Base-by-base conservation (phyloP, 1,140 invertebrate genomes). In the Helicoverpa zea region DNA sequence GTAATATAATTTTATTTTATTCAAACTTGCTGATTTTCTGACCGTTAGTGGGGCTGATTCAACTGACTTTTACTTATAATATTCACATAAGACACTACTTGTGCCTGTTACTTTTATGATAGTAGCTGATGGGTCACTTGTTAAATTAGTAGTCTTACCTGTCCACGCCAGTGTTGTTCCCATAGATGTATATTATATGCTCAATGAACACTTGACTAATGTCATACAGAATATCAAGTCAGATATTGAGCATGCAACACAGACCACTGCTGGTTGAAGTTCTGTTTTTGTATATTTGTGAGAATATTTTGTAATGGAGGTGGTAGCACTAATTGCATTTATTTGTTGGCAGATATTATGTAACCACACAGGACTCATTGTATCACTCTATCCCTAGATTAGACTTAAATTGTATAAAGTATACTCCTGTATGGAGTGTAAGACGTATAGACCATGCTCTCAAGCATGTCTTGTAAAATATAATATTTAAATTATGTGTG, bases 1-100 rank as follows among this genome's bases (percentile, higher is more conserved):
- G 76, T 79, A 79, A 70, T 79, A 79, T 79, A 70, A 79, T 49
- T 68, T 70, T 70, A 79, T 70, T 79, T 70, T 79, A 56, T 79
- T 66, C 47, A 29, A n/a, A 14, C 9, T 54, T 79, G 16, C 30
- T 56, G 23, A 58, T 75, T 58, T 30, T 51, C 47, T 29, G 13
- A 64, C 35, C 10, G 14, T 11, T 47, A 35, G 47, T 68, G 43
- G 68, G 23, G 14, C 30, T 54, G 4, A 30, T 14, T 29, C 13
- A 7, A 51, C 49, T 14, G 12, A 52, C 23, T 72, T 72, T 30
- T 47, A 66, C 43, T 43, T 47, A 12, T 68, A 43, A 13, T 49
- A 14, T 30, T 18, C 35, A 43, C 35, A 13, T 18, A 68, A 49
- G 64, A 16, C 35, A 66, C 63, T 66, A 61, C 23, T 30, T 61